Base-by-base conservation (phyloP, 2,113 vertebrate genomes). In the Lepisosteus oculatus region DNA sequence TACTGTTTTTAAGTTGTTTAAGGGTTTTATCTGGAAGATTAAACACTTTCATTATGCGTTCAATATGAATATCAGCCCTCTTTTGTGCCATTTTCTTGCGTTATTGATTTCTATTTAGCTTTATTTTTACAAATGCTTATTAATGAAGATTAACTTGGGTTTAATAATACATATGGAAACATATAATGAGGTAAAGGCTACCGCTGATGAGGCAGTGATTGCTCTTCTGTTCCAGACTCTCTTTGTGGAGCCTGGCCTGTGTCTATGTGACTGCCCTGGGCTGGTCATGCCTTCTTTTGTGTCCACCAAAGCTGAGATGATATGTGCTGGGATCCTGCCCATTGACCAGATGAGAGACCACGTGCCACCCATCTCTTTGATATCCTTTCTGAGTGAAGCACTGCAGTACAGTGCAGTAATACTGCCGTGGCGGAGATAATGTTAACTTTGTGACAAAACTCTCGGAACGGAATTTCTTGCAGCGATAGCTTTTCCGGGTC, bases 301-400 rank as follows among this genome's bases (percentile, higher is more conserved):
- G 78, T 96, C 95, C 13, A 98, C 96, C 66, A 99, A 98, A 88
- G 97, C 97, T 6, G 96, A 98, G 82, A 99, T 99, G 97, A 95
- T 92, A 75, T 99, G 97, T 84, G 93, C 71, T 69, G 97, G 97
- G 74, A 97, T 99, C 83, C 84, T 99, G 55, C 93, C 97, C 8
- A 97, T 99, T 45, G 97, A 99, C 85, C 97, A 98, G 83, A 96
- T 99, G 93, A 92, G 96, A 71, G 97, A 99, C 81, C 95, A 99
- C 0, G 72, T 98, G 4, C 94, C 97, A 47, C 90, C 97, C 0
- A 43, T 93, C 42, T 96, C 95, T 71, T 83, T 95, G 9, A 99
- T 99, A 99, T 97, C 97, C 95, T 97, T 92, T 74, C 3, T 8
- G n/a, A 61, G 8, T 61, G 29, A 51, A 51, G 3, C 47, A 29